Conservation (phyloP, 2,113 vertebrate genomes). For the Cyprinodon variegatus region DNA sequence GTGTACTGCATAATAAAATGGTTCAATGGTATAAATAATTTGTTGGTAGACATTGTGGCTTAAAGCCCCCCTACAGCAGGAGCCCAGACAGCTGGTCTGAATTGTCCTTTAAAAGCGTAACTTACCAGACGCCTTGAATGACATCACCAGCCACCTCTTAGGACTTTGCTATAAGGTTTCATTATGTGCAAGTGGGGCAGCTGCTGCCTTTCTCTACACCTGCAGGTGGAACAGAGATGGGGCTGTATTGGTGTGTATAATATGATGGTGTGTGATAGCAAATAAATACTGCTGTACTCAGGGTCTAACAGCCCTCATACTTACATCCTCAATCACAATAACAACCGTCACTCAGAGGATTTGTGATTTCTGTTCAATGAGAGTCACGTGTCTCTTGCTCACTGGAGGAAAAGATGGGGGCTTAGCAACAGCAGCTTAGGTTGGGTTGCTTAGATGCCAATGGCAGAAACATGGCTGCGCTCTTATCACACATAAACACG, state of each 20-base stretch:
- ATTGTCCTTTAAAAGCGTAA: constrained; percentile 63
- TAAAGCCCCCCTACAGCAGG: constrained; percentile 35
- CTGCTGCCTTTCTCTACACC: constrained; percentile 37
- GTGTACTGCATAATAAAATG: constrained; percentile 57
- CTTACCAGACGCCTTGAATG: constrained; percentile 59
- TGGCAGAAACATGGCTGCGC: not conserved
- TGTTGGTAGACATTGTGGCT: constrained; percentile 49
- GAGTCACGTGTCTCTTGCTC: constrained; percentile 54
- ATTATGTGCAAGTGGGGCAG: constrained; percentile 49
- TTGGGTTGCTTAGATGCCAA: constrained; percentile 57
- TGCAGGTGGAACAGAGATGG: not conserved
- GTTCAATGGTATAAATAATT: constrained; percentile 56
- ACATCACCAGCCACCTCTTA: constrained; percentile 70
- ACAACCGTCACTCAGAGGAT: constrained; percentile 41
- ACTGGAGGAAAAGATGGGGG: constrained; percentile 57
- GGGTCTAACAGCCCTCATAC: not conserved
- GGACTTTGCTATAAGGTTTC: constrained; percentile 68
- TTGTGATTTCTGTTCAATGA: constrained; percentile 55
- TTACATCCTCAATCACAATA: constrained; percentile 37
- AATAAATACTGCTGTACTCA: not conserved
- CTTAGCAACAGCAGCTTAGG: constrained; percentile 69
- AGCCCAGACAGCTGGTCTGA: constrained; percentile 65
- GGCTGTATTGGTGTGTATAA: not conserved
- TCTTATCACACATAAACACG: not conserved
- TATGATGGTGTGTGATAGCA: not conserved